A percentile compares a stretch with the other conserved stretches of the same genome.
Conservation (phyloP, 1,140 invertebrate genomes). For the Aphaenogaster rudis region DNA sequence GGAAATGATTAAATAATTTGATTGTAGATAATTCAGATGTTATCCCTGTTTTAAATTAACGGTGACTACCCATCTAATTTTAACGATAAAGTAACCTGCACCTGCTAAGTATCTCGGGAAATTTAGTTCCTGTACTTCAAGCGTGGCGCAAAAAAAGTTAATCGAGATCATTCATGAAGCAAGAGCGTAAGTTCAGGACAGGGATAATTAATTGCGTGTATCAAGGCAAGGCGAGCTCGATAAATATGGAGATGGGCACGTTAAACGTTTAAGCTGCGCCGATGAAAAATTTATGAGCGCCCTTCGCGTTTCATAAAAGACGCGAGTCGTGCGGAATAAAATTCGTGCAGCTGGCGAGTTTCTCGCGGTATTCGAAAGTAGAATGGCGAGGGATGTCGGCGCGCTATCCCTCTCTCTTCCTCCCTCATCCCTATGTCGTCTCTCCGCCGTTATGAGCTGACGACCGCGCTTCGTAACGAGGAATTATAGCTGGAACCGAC, state of each 20-base stretch:
- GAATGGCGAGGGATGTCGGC: conserved; percentile 49
- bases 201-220: conserved; percentile 25
- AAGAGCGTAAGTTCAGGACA: not conserved
- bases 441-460: conserved; percentile 55
- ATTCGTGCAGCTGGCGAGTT: conserved; percentile 52
- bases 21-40: not conserved
- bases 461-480: conserved; percentile 63
- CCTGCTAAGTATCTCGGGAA: not conserved
- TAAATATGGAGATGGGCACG: conserved; percentile 35
- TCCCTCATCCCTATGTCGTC: not conserved
- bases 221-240: not conserved
- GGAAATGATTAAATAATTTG: not conserved
- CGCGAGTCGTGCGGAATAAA: conserved; percentile 58
- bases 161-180: not conserved
- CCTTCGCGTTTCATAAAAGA: conserved; percentile 52
- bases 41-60: conserved; percentile 1
- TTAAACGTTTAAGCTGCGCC: conserved; percentile 35
- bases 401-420: not conserved
- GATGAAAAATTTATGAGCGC: conserved; percentile 56
- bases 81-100: not conserved
- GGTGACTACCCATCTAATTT: not conserved
- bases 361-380: conserved; percentile 63
- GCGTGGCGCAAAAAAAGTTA: not conserved
- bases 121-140: not conserved
- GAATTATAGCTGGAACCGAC: conserved; percentile 66